Evolutionary conservation across 2,113 vertebrate species (phyloP).

Genomic region (Tautogolabrus adspersus): DNA sequence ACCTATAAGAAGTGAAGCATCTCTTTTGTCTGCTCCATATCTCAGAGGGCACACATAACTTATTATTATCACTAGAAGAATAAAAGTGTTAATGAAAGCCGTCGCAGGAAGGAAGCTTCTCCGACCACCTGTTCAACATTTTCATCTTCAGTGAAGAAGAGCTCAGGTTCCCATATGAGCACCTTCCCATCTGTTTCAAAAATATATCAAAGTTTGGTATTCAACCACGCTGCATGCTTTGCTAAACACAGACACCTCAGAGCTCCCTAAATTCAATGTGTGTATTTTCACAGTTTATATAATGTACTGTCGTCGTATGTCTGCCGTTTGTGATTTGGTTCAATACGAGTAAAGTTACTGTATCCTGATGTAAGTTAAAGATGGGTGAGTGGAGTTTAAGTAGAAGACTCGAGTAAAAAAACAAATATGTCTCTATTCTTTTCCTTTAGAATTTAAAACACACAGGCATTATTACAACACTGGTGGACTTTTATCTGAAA

Average conservation of each 20-base stretch:
- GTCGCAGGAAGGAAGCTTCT: conserved; percentile 45
- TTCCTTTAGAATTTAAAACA: conserved; percentile 27
- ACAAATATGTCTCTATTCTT: not conserved
- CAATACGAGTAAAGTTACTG: not conserved
- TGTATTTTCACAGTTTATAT: conserved; percentile 6
- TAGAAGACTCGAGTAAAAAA: no score
- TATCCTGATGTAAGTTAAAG: not conserved
- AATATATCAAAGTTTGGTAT: conserved; percentile 52
- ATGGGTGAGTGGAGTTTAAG: conserved; percentile 26
- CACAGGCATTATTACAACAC: conserved; percentile 46
- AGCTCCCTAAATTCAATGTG: conserved; percentile 23
- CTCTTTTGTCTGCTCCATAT: conserved; percentile 20
- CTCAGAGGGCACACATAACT: conserved; percentile 29
- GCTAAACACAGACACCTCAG: conserved; percentile 42
- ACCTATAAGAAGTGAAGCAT: not conserved
- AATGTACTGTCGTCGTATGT: not conserved
- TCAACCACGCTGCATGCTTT: conserved; percentile 47
- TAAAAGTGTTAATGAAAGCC: conserved; percentile 58
- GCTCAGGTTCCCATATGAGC: conserved; percentile 64
- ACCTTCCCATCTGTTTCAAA: conserved; percentile 71
- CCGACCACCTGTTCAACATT: conserved; percentile 71
- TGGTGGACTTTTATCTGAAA: conserved; percentile 55
- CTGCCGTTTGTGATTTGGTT: not conserved
- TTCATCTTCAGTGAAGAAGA: conserved; percentile 67
- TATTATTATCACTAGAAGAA: conserved; percentile 55